Base-by-base conservation (phyloP, 2,888 invertebrate genomes). In the Cheilosia pagana region DNA sequence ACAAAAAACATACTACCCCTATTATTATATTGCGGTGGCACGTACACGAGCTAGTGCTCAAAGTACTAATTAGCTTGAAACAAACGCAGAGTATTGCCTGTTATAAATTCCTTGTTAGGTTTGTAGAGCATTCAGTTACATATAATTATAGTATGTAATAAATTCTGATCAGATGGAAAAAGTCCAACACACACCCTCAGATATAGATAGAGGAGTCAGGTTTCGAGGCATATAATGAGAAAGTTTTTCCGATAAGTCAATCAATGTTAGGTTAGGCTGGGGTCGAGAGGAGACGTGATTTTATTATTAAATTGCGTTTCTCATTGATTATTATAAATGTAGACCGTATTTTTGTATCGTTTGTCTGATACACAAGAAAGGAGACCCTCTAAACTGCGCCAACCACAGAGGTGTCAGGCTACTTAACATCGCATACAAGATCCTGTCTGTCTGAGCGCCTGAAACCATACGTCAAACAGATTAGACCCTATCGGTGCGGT, bases 41-140 rank as follows among this genome's bases (percentile, higher is more conserved):
- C 60, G 60, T 52, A 52, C 52, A 52, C 52, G 23, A 48, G 31
- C 10, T 57, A 43, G 55, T 68, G 45, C 68, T 57, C 23, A 45
- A 70, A 48, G 45, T 48, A 48, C 70, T 57, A 70, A 70, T 70
- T 70, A 70, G 35, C 57, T 57, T 28, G 45, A 52, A 43, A 23
- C 55, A 57, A 57, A 45, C 35, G 48, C 70, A 57, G 59, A 16
- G 19, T 16, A 70, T 70, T 39, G 70, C 16, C 14, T 1, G 57
- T 31, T 21, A 68, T 57, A 48, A 48, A 63, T 63, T 48, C 16
- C 31, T 68, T 31, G 28, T 31, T 57, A 45, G 21, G 14, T 35
- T 43, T 57, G 8, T 23, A 28, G 12, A 45, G 70, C 31, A 70
- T 57, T 57, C 35, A 16, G 45, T 55, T 68, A 53, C 68, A 48